These are phyloP conservation scores for Mustelus asterias DNA, from an alignment of 2,113 vertebrate genomes.

Conservation along the genomic window DNA sequence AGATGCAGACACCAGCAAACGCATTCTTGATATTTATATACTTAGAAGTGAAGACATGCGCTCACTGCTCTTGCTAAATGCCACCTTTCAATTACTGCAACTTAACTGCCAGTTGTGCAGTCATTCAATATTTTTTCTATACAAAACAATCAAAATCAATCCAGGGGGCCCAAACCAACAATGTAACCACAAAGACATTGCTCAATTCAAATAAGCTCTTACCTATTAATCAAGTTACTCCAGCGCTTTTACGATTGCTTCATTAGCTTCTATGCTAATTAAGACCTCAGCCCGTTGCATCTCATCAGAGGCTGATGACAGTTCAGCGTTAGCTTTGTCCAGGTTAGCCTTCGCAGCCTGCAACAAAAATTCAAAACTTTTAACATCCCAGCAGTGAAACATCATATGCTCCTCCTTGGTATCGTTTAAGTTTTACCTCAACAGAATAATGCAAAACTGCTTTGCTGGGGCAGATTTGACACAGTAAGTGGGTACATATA, in stretches of 20 bases:
- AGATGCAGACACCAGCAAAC: background rate
- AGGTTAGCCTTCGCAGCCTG: slow-evolving; percentile 83
- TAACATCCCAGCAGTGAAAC: background rate
- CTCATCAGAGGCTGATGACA: slow-evolving; percentile 63
- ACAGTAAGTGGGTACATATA: background rate
- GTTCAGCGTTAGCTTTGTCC: slow-evolving; percentile 75
- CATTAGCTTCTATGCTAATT: slow-evolving; percentile 82
- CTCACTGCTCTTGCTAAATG: background rate
- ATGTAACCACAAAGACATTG: background rate
- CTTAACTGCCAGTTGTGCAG: background rate
- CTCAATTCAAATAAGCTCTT: slow-evolving; percentile 19
- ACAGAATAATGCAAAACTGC: background rate
- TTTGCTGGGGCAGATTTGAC: background rate
- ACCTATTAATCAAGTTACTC: slow-evolving; percentile 53
- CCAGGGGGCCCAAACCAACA: background rate
- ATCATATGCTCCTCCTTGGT: background rate
- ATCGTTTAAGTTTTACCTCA: background rate
- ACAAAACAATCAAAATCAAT: background rate
- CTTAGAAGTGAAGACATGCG: background rate
- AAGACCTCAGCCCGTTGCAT: slow-evolving; percentile 71
- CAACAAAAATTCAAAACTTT: background rate
- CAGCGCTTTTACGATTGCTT: slow-evolving; percentile 88
- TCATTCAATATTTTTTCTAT: background rate
- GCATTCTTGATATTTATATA: background rate
- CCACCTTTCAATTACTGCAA: background rate